A percentile compares a stretch with the other conserved stretches of the same genome.
Conservation (phyloP, 64 coral and sea anemone species). For the Actinia equina region DNA sequence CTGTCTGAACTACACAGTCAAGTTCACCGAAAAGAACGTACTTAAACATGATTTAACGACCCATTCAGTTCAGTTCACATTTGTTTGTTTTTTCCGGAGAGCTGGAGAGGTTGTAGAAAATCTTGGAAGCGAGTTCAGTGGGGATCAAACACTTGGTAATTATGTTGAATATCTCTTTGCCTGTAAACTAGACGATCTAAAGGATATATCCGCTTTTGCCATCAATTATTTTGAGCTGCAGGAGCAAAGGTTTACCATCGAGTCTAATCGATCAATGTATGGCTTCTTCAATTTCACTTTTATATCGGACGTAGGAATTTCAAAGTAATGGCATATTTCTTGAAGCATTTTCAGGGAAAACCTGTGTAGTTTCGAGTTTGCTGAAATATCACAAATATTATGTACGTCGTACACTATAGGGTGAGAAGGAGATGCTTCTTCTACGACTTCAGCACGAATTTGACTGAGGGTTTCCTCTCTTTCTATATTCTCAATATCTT, state of each 20-base stretch:
- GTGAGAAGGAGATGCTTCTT: conserved; percentile 6
- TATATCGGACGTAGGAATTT: conserved; percentile 9
- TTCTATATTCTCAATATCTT: conserved; percentile 34
- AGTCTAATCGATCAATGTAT: conserved; percentile 22
- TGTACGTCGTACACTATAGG: conserved; percentile 32
- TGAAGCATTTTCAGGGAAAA: conserved; percentile 27
- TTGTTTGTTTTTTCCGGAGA: too few relatives aligned
- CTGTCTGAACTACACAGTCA: too few relatives aligned
- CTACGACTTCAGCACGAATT: neutral
- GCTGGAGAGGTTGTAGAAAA: too few relatives aligned
- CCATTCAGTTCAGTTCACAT: too few relatives aligned
- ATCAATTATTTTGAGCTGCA: neutral
- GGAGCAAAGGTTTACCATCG: conserved; percentile 1
- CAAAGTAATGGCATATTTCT: conserved; percentile 27
- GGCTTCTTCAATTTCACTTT: conserved; percentile 16
- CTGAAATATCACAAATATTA: conserved; percentile 35
- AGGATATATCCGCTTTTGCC: too few relatives aligned
- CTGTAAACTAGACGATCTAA: too few relatives aligned
- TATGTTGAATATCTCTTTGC: too few relatives aligned
- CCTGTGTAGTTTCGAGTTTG: conserved; percentile 14
- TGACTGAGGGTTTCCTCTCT: neutral
- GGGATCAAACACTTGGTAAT: too few relatives aligned
- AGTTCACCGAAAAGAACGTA: too few relatives aligned
- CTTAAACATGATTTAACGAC: too few relatives aligned
- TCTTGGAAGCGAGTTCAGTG: too few relatives aligned